These are phyloP conservation scores for Odontothrips loti DNA, from an alignment of 2,888 invertebrate genomes.

Conservation along the genomic window DNA sequence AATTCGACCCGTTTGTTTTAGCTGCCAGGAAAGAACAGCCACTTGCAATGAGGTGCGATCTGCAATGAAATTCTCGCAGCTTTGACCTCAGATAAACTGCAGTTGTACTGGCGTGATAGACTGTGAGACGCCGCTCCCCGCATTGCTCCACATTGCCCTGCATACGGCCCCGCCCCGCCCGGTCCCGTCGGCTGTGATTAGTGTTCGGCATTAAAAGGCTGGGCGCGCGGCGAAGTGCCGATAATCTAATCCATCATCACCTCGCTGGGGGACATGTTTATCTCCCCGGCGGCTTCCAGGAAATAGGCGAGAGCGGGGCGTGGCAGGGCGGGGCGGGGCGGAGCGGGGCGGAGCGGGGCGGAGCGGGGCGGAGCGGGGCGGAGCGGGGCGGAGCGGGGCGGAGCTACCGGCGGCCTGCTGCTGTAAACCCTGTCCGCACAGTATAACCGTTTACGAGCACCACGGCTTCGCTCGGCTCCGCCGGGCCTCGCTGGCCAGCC, in stretches of 20 bases:
- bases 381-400: not conserved
- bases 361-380: not conserved
- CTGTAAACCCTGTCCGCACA: not conserved
- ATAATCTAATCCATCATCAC: slow-evolving; percentile 21
- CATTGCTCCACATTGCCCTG: no score
- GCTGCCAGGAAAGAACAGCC: no score
- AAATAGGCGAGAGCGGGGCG: not conserved
- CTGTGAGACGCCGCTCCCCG: no score
- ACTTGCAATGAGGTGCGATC: no score
- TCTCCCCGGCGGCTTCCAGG: not conserved
- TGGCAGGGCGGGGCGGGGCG: not conserved
- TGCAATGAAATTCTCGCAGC: no score
- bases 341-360: not conserved
- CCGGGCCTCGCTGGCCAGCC: not conserved
- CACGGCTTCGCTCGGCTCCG: not conserved
- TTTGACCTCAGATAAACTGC: no score
- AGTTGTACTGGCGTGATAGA: no score
- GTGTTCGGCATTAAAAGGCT: not conserved
- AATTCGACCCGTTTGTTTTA: no score
- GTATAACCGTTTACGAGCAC: slow-evolving; percentile 19
- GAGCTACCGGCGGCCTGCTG: not conserved
- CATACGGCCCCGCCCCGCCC: no score
- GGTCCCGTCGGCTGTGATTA: not conserved
- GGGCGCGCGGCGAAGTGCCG: not conserved
- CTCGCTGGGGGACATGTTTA: not conserved